A percentile compares a stretch with the other conserved stretches of the same genome.
phyloP scores from a whole-genome alignment of 1,140 invertebrate genomes.

The Bombus picipes region DNA sequence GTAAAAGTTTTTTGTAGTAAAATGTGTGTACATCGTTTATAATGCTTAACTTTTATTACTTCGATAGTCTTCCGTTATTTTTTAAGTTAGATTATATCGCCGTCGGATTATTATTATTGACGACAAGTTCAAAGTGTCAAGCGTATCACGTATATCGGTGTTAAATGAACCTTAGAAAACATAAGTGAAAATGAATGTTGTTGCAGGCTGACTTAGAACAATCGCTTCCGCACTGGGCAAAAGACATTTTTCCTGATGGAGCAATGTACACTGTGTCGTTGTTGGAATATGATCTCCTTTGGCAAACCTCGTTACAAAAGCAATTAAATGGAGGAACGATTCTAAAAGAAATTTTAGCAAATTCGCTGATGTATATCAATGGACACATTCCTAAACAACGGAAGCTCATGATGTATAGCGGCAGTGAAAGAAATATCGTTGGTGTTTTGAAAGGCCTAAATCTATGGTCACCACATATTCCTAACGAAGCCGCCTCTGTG shows the following conservation, averaged over 20 bases:
- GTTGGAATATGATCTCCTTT: slow-evolving; percentile 68
- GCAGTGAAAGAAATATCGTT: slow-evolving; percentile 72
- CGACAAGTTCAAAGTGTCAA: not conserved
- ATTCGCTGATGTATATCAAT: slow-evolving; percentile 55
- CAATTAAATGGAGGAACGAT: slow-evolving; percentile 75
- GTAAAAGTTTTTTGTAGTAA: not conserved
- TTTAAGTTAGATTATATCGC: too few species aligned
- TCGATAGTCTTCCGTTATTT: too few species aligned
- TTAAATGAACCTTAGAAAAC: not conserved
- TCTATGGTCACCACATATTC: slow-evolving; percentile 63
- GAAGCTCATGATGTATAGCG: slow-evolving; percentile 74
- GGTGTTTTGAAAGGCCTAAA: slow-evolving; percentile 72
- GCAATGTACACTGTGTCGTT: slow-evolving; percentile 65
- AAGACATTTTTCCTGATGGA: slow-evolving; percentile 65
- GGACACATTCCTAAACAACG: slow-evolving; percentile 29
- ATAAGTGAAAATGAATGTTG: slow-evolving; percentile 25
- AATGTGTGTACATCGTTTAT: not conserved
- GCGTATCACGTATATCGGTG: not conserved
- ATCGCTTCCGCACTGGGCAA: slow-evolving; percentile 70
- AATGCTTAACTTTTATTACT: not conserved
- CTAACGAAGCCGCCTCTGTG: slow-evolving; percentile 64
- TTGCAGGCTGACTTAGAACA: slow-evolving; percentile 66
- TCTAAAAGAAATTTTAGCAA: slow-evolving; percentile 70
- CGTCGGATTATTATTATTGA: too few species aligned
- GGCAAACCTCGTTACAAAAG: slow-evolving; percentile 67